phyloP scores from a whole-genome alignment of 1,140 invertebrate species.

The Kradibia gibbosae region DNA sequence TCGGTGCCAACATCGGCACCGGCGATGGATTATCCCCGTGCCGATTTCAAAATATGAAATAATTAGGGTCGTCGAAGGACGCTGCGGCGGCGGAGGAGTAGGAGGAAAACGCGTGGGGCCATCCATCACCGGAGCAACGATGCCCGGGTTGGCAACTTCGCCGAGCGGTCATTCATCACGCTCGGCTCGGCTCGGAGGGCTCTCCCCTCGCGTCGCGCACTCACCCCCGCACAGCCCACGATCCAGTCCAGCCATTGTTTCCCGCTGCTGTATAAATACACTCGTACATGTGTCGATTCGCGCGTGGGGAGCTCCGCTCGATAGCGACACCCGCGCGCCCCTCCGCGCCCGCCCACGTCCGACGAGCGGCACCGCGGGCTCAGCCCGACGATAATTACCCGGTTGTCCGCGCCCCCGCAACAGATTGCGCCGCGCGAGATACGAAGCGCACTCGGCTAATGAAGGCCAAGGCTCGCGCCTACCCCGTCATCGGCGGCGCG shows the following conservation, averaged over 20 bases:
- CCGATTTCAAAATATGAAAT: slow-evolving; percentile 75
- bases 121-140: slow-evolving; percentile 71
- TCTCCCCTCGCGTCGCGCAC: background rate
- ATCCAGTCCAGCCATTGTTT: slow-evolving; percentile 60
- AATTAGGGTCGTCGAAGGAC: slow-evolving; percentile 68
- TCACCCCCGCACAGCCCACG: background rate
- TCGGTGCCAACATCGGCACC: slow-evolving; percentile 65
- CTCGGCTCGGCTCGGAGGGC: slow-evolving; percentile 69
- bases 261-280: slow-evolving; percentile 61
- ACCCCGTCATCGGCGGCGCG: slow-evolving; percentile 52
- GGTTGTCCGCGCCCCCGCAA: slow-evolving; percentile 54
- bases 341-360: slow-evolving; percentile 52
- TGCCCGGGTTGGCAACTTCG: slow-evolving; percentile 68
- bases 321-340: slow-evolving; percentile 48
- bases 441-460: slow-evolving; percentile 61
- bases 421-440: slow-evolving; percentile 62
- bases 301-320: slow-evolving; percentile 22
- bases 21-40: slow-evolving; percentile 72
- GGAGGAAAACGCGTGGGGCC: slow-evolving; percentile 55
- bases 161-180: slow-evolving; percentile 71
- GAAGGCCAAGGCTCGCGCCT: slow-evolving; percentile 47
- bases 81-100: background rate
- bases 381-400: slow-evolving; percentile 69
- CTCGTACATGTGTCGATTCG: slow-evolving; percentile 63
- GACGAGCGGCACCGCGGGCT: too few relatives aligned